Evolutionary conservation across 2,888 invertebrate species (phyloP).

Genomic region (Galeopsomyia nigrocyanea): DNA sequence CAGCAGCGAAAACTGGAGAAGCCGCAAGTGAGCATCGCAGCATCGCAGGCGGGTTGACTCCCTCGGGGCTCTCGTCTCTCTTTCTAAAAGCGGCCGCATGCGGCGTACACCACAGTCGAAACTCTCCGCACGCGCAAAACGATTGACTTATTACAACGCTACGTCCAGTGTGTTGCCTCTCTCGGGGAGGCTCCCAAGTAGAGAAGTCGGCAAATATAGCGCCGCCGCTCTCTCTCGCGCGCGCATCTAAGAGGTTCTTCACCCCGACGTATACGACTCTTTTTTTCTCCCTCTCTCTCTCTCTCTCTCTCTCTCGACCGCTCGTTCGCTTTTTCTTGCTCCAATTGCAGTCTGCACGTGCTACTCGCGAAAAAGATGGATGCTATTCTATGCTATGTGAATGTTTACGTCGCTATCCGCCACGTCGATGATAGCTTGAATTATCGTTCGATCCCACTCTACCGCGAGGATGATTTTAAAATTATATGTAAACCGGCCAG

Average conservation of each 20-base stretch:
- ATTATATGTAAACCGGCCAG: conserved; percentile 13
- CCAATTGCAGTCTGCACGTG: conserved; percentile 57
- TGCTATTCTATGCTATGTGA: conserved; percentile 54
- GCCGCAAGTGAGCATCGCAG: no score
- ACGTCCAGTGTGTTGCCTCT: not conserved
- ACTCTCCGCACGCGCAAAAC: conserved; percentile 7
- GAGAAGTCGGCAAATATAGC: conserved; percentile 24
- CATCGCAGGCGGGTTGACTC: no score
- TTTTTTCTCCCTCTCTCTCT: conserved; percentile 37
- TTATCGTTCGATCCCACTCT: conserved; percentile 50
- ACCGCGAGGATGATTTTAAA: conserved; percentile 29
- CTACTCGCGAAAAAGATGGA: conserved; percentile 49
- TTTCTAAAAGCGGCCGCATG: conserved; percentile 18
- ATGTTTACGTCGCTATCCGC: conserved; percentile 57
- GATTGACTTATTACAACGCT: conserved; percentile 37
- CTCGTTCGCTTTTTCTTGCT: conserved; percentile 42
- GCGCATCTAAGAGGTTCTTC: conserved; percentile 27
- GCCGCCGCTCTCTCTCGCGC: not conserved
- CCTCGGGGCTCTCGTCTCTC: no score
- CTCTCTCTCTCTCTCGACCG: conserved; percentile 23
- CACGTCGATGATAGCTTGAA: conserved; percentile 55
- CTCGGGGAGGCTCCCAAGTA: not conserved
- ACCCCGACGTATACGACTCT: conserved; percentile 10
- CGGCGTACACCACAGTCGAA: not conserved
- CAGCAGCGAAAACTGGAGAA: not conserved